phyloP scores from a whole-genome alignment of 2,797 vertebrate species.

The Tarsius wallacei region DNA sequence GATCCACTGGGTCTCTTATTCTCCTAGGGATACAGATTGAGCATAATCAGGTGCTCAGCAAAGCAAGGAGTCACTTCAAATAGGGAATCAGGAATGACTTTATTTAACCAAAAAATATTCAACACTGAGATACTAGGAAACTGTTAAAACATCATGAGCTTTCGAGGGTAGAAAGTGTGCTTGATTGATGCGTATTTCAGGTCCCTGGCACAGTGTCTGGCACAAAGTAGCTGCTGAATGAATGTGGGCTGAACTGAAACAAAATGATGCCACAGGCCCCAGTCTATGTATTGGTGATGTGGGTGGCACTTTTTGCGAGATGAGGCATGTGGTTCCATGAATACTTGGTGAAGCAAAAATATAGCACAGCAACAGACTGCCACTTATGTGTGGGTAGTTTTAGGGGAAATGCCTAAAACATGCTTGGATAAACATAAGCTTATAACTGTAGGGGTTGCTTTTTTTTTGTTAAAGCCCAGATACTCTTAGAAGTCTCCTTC shows the following conservation, averaged over 20 bases:
- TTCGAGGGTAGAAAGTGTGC: background rate
- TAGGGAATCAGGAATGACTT: background rate
- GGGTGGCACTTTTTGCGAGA: background rate
- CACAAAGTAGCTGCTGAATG: background rate
- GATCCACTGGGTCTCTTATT: background rate
- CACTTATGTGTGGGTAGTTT: background rate
- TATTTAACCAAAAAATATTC: background rate
- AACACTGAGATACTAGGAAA: background rate
- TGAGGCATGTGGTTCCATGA: background rate
- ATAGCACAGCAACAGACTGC: background rate
- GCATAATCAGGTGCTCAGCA: background rate
- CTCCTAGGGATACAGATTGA: background rate
- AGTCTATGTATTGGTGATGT: background rate
- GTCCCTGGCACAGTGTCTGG: background rate
- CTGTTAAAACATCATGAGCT: background rate
- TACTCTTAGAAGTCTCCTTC: conserved; percentile 82
- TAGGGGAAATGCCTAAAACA: background rate
- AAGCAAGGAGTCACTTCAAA: background rate
- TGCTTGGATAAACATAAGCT: conserved; percentile 53
- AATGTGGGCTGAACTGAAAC: background rate
- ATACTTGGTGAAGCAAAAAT: conserved; percentile 40
- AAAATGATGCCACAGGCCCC: background rate
- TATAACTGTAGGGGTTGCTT: conserved; percentile 14
- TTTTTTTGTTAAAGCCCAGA: conserved; percentile 21
- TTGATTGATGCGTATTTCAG: background rate